These are phyloP conservation scores for Nyleta sp. DNA, from an alignment of 2,888 invertebrate species.

Conservation along the genomic window DNA sequence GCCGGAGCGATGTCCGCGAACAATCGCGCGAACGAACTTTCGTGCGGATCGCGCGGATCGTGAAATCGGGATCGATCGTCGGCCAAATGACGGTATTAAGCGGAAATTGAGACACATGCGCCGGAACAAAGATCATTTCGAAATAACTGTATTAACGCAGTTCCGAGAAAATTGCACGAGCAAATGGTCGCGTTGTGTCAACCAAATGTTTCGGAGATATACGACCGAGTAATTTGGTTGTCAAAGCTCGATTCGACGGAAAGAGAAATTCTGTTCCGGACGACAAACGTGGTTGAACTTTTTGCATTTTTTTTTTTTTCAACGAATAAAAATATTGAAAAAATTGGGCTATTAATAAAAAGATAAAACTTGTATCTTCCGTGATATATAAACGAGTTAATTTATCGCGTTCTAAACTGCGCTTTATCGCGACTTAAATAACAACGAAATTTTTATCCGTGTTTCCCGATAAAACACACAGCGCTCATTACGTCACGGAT, in stretches of 20 bases:
- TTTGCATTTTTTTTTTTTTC: too few species aligned
- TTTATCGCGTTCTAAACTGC: too few species aligned
- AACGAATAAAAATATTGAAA: too few species aligned
- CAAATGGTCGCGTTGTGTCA: slow-evolving; percentile 30
- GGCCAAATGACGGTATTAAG: slow-evolving; percentile 22
- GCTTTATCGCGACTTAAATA: neutral
- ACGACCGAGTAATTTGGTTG: slow-evolving; percentile 17
- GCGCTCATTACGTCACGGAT: neutral
- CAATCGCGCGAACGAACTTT: too few species aligned
- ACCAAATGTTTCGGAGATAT: slow-evolving; percentile 17
- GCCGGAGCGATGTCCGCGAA: too few species aligned
- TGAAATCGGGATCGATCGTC: slow-evolving; percentile 22
- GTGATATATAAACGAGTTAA: neutral
- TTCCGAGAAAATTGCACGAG: slow-evolving; percentile 30
- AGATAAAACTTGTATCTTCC: neutral
- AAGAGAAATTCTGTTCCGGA: too few species aligned
- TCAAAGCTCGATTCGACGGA: too few species aligned
- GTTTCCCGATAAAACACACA: neutral
- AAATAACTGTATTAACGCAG: slow-evolving; percentile 15
- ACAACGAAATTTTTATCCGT: neutral
- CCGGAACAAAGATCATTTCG: slow-evolving; percentile 30
- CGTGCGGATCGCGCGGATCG: too few species aligned
- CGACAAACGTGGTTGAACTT: too few species aligned
- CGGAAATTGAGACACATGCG: slow-evolving; percentile 24
- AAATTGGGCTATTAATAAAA: too few species aligned